phyloP scores from a whole-genome alignment of 2,888 invertebrate species.

The Cantharis rustica region DNA sequence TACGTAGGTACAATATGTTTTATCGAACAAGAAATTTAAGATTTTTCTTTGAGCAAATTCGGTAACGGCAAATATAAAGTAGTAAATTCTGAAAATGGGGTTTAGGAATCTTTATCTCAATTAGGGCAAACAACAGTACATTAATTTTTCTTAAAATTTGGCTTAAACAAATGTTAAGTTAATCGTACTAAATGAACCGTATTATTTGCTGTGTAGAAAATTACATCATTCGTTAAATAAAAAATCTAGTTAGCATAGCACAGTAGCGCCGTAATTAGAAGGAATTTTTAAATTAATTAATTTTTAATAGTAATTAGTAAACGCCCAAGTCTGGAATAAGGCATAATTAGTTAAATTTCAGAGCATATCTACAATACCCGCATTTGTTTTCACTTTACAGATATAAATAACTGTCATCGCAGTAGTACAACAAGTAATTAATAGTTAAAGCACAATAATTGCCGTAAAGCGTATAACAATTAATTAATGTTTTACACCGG shows the following conservation, averaged over 20 bases:
- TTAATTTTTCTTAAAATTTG: not conserved
- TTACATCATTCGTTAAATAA: not conserved
- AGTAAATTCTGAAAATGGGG: too few species aligned
- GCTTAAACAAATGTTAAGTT: not conserved
- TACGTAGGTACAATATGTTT: too few species aligned
- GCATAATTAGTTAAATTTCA: not conserved
- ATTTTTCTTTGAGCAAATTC: too few species aligned
- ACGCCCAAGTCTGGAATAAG: not conserved
- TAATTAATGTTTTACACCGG: slow-evolving; percentile 46
- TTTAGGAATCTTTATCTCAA: not conserved
- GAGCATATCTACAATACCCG: slow-evolving; percentile 3
- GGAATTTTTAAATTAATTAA: not conserved
- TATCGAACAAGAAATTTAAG: too few species aligned
- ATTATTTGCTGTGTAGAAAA: not conserved
- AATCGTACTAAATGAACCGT: not conserved
- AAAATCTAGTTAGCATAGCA: not conserved
- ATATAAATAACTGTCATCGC: slow-evolving; percentile 31
- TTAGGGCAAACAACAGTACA: not conserved
- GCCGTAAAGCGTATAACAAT: slow-evolving; percentile 45
- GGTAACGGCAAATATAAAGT: too few species aligned
- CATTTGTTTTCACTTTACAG: slow-evolving; percentile 23
- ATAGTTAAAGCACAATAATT: slow-evolving; percentile 30
- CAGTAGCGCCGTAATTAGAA: not conserved
- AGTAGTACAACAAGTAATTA: slow-evolving; percentile 28
- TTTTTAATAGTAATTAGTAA: not conserved